Evolutionary conservation across 2,888 invertebrate species (phyloP), one percentile per base, ranked within the genome.

Genomic region (Parnassius mnemosyne): DNA sequence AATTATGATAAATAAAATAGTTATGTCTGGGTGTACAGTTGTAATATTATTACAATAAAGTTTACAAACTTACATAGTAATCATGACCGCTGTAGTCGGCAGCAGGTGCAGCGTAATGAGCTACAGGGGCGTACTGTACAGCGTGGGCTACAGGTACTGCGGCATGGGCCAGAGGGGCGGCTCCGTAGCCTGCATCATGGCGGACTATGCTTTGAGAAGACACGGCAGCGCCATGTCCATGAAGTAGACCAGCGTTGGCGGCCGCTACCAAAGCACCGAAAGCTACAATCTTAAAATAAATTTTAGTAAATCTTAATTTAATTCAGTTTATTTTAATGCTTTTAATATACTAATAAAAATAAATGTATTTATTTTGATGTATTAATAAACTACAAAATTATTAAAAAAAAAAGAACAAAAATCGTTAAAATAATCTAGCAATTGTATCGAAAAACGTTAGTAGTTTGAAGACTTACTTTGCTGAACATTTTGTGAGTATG

Each of bases 401-500:
- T 34, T 34, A 34, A 34, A 34, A 34, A 34, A 25, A 5, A 34
- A 34, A 5, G 0, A 34, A 34, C 7, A 34, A 20, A 12, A 44
- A 12, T 10, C 20, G 20, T 20, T 20, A 20, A 57, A 34, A 34
- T 34, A 34, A 34, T 34, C 34, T 0, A 34, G 5, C 1, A 34
- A 34, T 34, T 7, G 7, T 7, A 34, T 34, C 34, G 25, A 25
- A 25, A 49, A 10, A 16, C 3, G 12, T 16, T 57, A 20, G 7
- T 34, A 34, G 2, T n/a, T 16, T 44, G 12, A n/a, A 47, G 50
- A 82, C 86, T 83, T 65, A 85, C 85, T 84, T 84, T 84, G 79
- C 80, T 83, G 77, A 84, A 83, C 85, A 85, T 85, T 73, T 79
- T 83, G 78, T 70, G 71, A 80, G 76, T 79, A 71, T 76, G 71